These are phyloP conservation scores for Drosophila funebris DNA, from an alignment of 1,140 invertebrate genomes.

Conservation along the genomic window DNA sequence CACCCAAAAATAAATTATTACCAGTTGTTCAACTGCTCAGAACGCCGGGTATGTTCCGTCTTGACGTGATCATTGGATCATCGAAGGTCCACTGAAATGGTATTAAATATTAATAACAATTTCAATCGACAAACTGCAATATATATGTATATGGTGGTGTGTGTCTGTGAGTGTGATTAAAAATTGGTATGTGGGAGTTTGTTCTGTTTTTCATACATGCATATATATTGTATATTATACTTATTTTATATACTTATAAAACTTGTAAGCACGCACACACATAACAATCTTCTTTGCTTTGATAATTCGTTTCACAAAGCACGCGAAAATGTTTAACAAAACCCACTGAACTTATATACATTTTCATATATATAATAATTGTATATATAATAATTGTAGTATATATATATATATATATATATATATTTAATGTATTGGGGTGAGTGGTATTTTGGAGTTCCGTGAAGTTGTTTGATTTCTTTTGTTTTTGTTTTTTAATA, in stretches of 20 bases:
- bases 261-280: constrained; percentile 35
- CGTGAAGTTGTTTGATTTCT: constrained; percentile 15
- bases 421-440: constrained; percentile 31
- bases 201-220: constrained; percentile 36
- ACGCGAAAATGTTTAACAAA: constrained; percentile 21
- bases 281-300: constrained; percentile 42
- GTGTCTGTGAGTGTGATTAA: constrained; percentile 12
- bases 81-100: constrained; percentile 61
- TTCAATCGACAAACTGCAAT: neutral
- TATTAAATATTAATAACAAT: constrained; percentile 63
- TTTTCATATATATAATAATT: constrained; percentile 33
- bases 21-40: constrained; percentile 48
- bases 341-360: constrained; percentile 54
- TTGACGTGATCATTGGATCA: constrained; percentile 23
- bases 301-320: constrained; percentile 35
- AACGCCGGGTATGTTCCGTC: constrained; percentile 6
- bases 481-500: constrained; percentile 18
- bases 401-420: constrained; percentile 19
- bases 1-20: constrained; percentile 64
- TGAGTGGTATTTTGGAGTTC: constrained; percentile 33
- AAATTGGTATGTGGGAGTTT: constrained; percentile 30
- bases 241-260: constrained; percentile 25
- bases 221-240: constrained; percentile 18
- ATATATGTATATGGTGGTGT: constrained; percentile 30
- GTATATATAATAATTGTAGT: constrained; percentile 17